Conservation (phyloP, 1,140 invertebrate species). For the Ceratitis capitata region DNA sequence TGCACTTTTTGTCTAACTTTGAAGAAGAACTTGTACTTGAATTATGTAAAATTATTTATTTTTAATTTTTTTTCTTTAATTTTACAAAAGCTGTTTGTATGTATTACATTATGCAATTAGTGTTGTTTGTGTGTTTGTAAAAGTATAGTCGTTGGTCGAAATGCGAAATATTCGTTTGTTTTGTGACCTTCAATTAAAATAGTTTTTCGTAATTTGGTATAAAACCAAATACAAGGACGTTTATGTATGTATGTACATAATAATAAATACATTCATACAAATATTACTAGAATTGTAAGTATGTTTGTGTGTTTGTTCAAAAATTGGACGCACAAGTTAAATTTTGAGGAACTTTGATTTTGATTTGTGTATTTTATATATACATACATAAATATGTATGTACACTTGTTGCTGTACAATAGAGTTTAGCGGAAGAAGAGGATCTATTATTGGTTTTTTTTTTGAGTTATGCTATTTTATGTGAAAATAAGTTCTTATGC, state of each 20-base stretch:
- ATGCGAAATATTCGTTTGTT: not conserved
- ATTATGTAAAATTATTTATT: not conserved
- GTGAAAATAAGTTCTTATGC: no score
- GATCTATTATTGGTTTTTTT: no score
- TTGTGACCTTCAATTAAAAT: not conserved
- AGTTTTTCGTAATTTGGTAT: no score
- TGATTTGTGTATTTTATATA: not conserved
- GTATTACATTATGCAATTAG: no score
- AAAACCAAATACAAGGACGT: not conserved
- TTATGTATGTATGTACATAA: not conserved
- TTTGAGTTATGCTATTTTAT: no score
- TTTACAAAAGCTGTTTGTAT: not conserved
- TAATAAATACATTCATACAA: not conserved
- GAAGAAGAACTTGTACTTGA: not conserved
- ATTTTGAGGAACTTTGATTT: not conserved
- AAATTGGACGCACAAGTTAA: conserved; percentile 6
- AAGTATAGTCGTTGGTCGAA: not conserved
- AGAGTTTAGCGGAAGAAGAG: no score
- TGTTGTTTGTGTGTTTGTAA: no score
- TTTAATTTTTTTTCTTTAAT: not conserved
- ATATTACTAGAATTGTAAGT: no score
- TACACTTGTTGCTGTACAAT: not conserved
- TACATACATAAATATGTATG: no score
- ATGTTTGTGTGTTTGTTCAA: no score
- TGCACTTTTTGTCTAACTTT: not conserved